phyloP scores from a whole-genome alignment of 2,888 invertebrate genomes.

The Cheilosia urbana region DNA sequence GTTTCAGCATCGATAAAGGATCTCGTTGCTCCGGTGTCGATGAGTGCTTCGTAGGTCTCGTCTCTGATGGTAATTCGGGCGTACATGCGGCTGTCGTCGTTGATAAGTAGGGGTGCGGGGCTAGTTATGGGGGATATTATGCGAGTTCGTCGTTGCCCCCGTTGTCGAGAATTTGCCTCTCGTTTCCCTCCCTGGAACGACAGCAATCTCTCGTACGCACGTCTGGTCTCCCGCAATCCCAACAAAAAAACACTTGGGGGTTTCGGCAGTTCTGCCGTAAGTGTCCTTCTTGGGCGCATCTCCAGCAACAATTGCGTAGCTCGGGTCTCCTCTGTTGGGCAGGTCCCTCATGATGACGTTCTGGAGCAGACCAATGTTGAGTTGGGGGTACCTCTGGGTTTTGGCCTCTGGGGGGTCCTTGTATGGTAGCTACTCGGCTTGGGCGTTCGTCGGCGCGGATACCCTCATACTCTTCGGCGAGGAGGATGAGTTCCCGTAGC shows the following conservation, averaged over 20 bases:
- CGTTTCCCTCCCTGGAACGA: not conserved
- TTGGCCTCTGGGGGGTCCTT: no score
- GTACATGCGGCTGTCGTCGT: not conserved
- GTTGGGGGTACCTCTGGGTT: no score
- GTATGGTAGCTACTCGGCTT: no score
- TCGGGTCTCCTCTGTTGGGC: no score
- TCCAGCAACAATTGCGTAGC: no score
- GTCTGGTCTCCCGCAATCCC: not conserved
- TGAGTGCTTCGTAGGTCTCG: not conserved
- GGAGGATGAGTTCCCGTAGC: no score
- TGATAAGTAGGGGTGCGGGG: not conserved
- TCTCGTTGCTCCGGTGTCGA: not conserved
- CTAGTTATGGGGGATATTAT: not conserved
- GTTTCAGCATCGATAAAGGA: not conserved
- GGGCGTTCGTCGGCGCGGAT: no score
- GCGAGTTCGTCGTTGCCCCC: not conserved
- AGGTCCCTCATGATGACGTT: no score
- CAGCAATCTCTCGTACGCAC: not conserved
- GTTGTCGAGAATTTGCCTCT: not conserved
- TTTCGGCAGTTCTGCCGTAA: no score
- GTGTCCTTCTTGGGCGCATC: no score
- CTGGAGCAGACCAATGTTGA: no score
- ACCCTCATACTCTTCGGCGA: no score
- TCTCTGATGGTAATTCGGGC: not conserved
- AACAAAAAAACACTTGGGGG: not conserved